Conservation (phyloP, 1,140 invertebrate genomes). For the Brachionus plicatilis region DNA sequence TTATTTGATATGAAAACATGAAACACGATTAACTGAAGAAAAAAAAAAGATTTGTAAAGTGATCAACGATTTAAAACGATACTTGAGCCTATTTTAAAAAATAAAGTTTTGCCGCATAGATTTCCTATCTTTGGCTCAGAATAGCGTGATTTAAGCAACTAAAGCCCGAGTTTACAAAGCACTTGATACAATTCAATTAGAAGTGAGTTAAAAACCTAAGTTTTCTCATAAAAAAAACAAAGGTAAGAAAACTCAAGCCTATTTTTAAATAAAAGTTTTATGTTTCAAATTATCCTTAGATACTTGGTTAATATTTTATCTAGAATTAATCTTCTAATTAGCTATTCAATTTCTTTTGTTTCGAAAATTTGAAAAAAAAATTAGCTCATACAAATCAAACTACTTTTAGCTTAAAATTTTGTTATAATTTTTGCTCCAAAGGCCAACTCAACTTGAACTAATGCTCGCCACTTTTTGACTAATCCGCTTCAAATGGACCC, state of each 20-base stretch:
- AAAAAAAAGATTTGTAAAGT: not conserved
- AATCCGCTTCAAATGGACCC: not conserved
- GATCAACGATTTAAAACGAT: not conserved
- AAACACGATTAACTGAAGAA: not conserved
- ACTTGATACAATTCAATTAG: not conserved
- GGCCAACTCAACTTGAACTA: not conserved
- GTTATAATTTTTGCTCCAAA: not conserved
- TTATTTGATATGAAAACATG: too few species aligned
- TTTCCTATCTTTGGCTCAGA: not conserved
- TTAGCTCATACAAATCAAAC: conserved; percentile 22
- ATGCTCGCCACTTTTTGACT: not conserved
- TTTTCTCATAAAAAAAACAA: not conserved
- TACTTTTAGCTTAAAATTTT: not conserved
- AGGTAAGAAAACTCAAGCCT: not conserved
- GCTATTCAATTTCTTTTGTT: conserved; percentile 14
- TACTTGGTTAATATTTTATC: not conserved
- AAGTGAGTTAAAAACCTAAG: not conserved
- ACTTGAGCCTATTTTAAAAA: not conserved
- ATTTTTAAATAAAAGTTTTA: not conserved
- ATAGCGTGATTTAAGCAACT: not conserved
- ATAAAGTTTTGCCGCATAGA: not conserved
- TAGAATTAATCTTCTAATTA: conserved; percentile 33
- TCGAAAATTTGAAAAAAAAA: conserved; percentile 13
- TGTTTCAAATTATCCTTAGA: not conserved
- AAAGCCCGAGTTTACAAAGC: not conserved